A percentile compares a stretch with the other conserved stretches of the same genome.
Evolutionary conservation across 2,888 invertebrate species (phyloP).

Genomic region (Oscheius onirici): DNA sequence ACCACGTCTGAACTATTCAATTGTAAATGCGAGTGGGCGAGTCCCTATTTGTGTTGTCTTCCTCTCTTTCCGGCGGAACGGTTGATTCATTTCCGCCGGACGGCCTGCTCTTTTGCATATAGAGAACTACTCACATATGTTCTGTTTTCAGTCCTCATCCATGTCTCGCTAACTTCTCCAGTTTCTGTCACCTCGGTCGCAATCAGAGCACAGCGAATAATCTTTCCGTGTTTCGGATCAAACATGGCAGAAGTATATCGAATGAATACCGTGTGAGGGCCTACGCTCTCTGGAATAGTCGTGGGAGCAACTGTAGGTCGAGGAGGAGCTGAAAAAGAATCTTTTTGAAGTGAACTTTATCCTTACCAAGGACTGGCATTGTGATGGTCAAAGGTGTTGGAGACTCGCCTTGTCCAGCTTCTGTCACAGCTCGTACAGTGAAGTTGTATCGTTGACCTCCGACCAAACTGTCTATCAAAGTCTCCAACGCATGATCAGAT

Average conservation of each 20-base stretch:
- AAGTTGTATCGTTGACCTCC: constrained; percentile 58
- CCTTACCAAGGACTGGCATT: constrained; percentile 62
- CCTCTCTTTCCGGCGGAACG: constrained; percentile 13
- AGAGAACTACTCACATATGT: constrained; percentile 48
- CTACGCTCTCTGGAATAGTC: constrained; percentile 45
- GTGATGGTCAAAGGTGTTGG: constrained; percentile 44
- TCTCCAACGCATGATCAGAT: constrained; percentile 50
- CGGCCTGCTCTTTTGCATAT: background rate
- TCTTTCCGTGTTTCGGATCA: constrained; percentile 53
- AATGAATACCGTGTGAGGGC: constrained; percentile 39
- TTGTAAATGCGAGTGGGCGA: constrained; percentile 1
- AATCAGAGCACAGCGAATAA: constrained; percentile 64
- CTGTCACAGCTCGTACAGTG: constrained; percentile 63
- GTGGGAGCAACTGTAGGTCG: constrained; percentile 47
- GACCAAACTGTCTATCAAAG: constrained; percentile 62
- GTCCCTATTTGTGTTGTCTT: constrained; percentile 1
- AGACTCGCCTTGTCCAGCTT: constrained; percentile 64
- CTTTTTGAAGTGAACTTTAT: background rate
- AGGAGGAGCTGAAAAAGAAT: constrained; percentile 59
- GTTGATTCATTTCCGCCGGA: constrained; percentile 12
- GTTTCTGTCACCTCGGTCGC: constrained; percentile 63
- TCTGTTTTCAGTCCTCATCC: constrained; percentile 48
- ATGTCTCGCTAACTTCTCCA: constrained; percentile 48
- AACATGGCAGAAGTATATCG: constrained; percentile 48
- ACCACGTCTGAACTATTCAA: constrained; percentile 62